phyloP scores from a whole-genome alignment of 2,113 vertebrate genomes.

The Anhinga rufa region DNA sequence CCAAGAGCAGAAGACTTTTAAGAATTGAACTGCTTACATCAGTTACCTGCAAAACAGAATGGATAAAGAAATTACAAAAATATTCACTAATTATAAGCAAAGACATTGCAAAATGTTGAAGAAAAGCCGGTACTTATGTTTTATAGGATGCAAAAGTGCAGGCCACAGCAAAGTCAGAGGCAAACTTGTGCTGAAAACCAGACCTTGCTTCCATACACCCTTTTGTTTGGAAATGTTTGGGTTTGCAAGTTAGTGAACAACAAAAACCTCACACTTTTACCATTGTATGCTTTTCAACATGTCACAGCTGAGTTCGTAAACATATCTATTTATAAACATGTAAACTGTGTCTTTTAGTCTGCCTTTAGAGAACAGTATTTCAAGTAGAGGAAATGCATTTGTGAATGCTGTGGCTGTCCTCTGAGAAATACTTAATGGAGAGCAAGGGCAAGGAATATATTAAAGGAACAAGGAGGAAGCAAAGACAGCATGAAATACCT shows the following conservation, averaged over 20 bases:
- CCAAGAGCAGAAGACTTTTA: neutral
- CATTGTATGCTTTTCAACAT: neutral
- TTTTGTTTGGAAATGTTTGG: neutral
- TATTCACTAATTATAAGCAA: neutral
- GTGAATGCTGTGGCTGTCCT: neutral
- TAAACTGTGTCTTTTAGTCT: neutral
- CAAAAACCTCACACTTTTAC: neutral
- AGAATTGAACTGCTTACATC: neutral
- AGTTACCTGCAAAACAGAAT: neutral
- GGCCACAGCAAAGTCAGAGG: neutral
- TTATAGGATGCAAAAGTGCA: neutral
- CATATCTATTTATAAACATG: neutral
- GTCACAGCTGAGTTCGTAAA: neutral
- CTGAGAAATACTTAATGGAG: neutral
- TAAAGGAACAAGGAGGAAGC: neutral
- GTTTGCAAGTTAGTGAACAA: neutral
- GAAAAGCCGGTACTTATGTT: neutral
- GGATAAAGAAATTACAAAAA: neutral
- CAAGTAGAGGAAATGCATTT: neutral
- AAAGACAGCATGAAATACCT: neutral
- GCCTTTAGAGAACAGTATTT: neutral
- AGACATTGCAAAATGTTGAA: neutral
- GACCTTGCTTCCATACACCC: neutral
- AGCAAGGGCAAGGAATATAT: neutral
- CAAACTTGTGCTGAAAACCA: accelerated